A percentile compares a stretch with the other conserved stretches of the same genome.
Evolutionary conservation across 2,113 vertebrate species (phyloP).

Genomic region (Tetrao urogallus): DNA sequence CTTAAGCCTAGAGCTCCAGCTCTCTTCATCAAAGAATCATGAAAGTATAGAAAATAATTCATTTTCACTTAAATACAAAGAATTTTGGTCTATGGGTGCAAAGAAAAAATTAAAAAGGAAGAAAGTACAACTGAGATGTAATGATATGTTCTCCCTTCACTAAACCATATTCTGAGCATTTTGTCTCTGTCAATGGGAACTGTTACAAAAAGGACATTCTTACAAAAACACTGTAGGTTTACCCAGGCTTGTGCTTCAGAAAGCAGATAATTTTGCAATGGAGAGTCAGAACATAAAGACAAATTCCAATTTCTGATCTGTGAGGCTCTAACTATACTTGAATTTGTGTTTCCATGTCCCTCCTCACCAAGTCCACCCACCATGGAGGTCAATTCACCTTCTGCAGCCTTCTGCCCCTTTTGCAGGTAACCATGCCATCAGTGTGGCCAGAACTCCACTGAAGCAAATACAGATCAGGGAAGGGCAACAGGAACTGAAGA

Average conservation of each 20-base stretch:
- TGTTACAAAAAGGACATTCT: not conserved
- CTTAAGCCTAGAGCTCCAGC: not conserved
- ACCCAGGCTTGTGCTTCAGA: not conserved
- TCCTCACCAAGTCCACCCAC: not conserved
- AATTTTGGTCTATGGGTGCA: not conserved
- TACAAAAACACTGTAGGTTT: not conserved
- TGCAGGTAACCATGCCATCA: not conserved
- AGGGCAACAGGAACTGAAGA: not conserved
- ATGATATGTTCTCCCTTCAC: not conserved
- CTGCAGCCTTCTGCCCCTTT: not conserved
- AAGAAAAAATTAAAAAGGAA: not conserved
- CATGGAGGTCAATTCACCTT: not conserved
- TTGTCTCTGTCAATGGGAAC: not conserved
- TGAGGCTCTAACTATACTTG: not conserved
- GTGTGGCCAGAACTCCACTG: not conserved
- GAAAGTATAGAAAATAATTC: not conserved
- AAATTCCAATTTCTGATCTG: not conserved
- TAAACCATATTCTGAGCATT: not conserved
- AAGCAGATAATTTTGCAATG: not conserved
- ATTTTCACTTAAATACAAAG: slow-evolving; percentile 11
- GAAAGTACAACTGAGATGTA: not conserved
- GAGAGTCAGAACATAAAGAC: not conserved
- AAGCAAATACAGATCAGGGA: not conserved
- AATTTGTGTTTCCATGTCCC: not conserved
- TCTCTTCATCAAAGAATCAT: not conserved